Conservation (phyloP, 2,113 vertebrate species). For the Myotis brandtii region DNA sequence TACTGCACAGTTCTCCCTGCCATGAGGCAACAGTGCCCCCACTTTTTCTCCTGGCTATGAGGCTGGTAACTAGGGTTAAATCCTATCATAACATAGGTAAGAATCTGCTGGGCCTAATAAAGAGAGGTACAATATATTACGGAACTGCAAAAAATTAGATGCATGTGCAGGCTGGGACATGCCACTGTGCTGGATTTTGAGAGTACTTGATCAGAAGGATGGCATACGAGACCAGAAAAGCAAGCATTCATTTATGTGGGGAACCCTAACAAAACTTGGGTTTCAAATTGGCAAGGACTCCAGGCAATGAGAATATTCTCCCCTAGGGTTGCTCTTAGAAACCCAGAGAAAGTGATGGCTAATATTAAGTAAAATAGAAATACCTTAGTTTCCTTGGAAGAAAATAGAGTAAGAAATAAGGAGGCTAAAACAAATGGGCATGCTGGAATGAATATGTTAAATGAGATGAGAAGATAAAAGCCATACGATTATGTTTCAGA, state of each 20-base stretch:
- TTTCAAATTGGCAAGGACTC: neutral
- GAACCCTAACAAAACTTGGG: neutral
- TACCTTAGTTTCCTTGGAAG: neutral
- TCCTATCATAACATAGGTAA: neutral
- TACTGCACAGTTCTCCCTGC: neutral
- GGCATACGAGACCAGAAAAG: neutral
- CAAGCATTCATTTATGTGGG: neutral
- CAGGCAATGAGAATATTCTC: neutral
- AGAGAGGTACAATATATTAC: neutral
- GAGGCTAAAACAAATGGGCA: neutral
- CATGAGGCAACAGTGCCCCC: neutral
- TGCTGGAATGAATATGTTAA: neutral
- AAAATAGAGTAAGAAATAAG: neutral
- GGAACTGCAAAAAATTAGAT: neutral
- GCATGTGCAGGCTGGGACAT: neutral
- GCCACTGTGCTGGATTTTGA: neutral
- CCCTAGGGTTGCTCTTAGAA: neutral
- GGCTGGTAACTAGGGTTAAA: neutral
- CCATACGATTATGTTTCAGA: neutral
- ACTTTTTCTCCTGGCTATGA: neutral
- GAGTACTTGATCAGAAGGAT: neutral
- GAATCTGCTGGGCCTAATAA: neutral
- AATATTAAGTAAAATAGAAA: constrained; percentile 13
- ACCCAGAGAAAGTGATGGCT: neutral
- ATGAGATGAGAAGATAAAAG: neutral